Evolutionary conservation across 2,888 invertebrate species (phyloP).

Genomic region (Tetragonula carbonaria): DNA sequence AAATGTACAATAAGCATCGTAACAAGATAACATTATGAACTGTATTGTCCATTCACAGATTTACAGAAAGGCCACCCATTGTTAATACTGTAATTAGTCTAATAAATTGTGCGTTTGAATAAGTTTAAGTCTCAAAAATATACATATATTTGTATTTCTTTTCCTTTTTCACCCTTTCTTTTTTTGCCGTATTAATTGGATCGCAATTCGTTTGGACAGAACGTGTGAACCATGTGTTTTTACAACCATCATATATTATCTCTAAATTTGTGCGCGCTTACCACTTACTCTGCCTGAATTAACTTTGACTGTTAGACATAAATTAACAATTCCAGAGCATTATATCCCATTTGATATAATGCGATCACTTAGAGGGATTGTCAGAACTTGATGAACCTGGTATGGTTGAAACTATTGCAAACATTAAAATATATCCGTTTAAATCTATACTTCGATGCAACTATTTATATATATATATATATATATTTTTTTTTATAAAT

Average conservation of each 20-base stretch:
- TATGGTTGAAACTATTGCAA: constrained; percentile 69
- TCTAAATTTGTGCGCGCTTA: constrained; percentile 25
- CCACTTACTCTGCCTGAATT: constrained; percentile 36
- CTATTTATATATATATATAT: background rate
- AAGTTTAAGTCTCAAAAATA: constrained; percentile 69
- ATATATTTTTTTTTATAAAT: constrained; percentile 46
- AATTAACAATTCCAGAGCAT: constrained; percentile 43
- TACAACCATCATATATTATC: constrained; percentile 14
- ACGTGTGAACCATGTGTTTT: constrained; percentile 8
- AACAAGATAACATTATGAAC: constrained; percentile 70
- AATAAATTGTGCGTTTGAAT: constrained; percentile 60
- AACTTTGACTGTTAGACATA: constrained; percentile 37
- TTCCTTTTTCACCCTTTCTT: background rate
- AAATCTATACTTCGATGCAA: constrained; percentile 6
- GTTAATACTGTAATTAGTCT: constrained; percentile 76
- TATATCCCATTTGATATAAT: constrained; percentile 44
- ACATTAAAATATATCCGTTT: constrained; percentile 35
- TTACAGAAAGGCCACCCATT: constrained; percentile 67
- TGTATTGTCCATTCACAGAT: constrained; percentile 53
- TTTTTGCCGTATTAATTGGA: background rate
- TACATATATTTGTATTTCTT: constrained; percentile 17
- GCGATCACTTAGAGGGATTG: constrained; percentile 41
- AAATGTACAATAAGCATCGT: constrained; percentile 74
- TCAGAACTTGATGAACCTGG: constrained; percentile 65
- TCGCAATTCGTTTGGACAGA: background rate